Evolutionary conservation across 2,113 vertebrate genomes (phyloP), one percentile per base, ranked within the genome.

Genomic region (Podarcis muralis): DNA sequence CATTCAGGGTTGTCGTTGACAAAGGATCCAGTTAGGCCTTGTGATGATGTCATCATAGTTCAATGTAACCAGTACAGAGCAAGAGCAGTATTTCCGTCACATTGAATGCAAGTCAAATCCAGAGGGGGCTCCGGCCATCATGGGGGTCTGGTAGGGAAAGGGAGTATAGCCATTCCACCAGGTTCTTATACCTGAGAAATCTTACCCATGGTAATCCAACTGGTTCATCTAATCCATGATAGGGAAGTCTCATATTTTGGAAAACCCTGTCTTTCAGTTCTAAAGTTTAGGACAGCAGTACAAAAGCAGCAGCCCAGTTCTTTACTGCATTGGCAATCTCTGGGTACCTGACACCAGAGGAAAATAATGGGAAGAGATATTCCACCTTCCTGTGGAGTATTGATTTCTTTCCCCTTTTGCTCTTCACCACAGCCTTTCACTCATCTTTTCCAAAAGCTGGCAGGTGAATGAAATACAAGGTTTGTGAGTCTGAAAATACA

Each of bases 401-500:
- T 95, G 96, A 97, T 97, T 96, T 96, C 92, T 94, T 95, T 93
- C 93, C 96, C 93, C 94, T 93, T 94, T 95, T 94, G 93, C 93
- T 96, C 94, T 94, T 93, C 32, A 81, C 92, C 94, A 78, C 68
- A 93, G 95, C 94, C 90, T 96, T 96, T 96, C 87, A 91, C 96
- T 95, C 91, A 87, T 96, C 94, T 88, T 95, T 93, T 95, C 94
- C 93, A 92, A 91, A 92, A 93, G 91, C 92, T 91, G 91, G 88
- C 13, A 9, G 89, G 93, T 91, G 94, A 95, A 90, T 90, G 92
- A 97, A 97, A 96, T 92, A 95, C 78, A 91, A 95, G 92, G 93
- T 94, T 95, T 96, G 94, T 95, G 95, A 95, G 95, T 95, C 94
- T 95, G 93, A 96, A 96, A 97, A 95, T 96, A 94, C 96, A 94